Percentiles rank a stretch among this genome's conserved stretches.
phyloP scores from a whole-genome alignment of 2,113 vertebrate genomes.

The Forbesichthys papilliferus region DNA sequence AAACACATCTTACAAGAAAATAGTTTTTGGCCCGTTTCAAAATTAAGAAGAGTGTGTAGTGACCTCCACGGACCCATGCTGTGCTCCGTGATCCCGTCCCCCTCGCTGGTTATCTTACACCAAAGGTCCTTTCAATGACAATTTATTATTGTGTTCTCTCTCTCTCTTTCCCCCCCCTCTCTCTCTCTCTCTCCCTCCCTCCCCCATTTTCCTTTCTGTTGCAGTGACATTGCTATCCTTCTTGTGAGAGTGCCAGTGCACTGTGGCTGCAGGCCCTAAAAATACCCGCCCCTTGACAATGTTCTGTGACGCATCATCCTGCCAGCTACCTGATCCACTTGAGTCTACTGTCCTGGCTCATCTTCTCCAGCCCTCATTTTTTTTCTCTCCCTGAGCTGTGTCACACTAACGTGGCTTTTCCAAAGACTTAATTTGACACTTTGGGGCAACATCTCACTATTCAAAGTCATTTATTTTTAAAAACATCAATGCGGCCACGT shows the following conservation, averaged over 20 bases:
- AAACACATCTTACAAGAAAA: constrained; percentile 33
- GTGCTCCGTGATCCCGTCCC: constrained; percentile 37
- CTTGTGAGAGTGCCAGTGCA: constrained; percentile 63
- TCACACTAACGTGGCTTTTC: constrained; percentile 57
- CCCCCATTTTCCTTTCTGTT: constrained; percentile 38
- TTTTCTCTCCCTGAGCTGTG: constrained; percentile 67
- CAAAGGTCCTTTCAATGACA: constrained; percentile 72
- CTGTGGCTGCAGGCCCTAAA: constrained; percentile 68
- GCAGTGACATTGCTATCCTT: constrained; percentile 63
- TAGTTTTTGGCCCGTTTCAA: constrained; percentile 32
- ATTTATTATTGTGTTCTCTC: constrained; percentile 55
- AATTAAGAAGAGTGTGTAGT: constrained; percentile 53
- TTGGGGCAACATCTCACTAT: constrained; percentile 29
- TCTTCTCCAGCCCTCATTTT: constrained; percentile 48
- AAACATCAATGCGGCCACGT: constrained; percentile 39
- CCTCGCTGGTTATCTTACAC: constrained; percentile 63
- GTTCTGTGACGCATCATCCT: constrained; percentile 55
- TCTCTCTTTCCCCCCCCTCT: constrained; percentile 23
- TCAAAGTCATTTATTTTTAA: constrained; percentile 44
- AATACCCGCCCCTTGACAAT: constrained; percentile 67
- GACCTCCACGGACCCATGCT: constrained; percentile 37
- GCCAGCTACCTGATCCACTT: constrained; percentile 68
- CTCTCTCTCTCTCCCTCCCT: not conserved
- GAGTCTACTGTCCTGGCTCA: constrained; percentile 59
- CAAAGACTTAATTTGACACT: constrained; percentile 59